Evolutionary conservation across 2,888 invertebrate genomes (phyloP), one percentile per base, ranked within the genome.

Genomic region (Thalpophila matura): DNA sequence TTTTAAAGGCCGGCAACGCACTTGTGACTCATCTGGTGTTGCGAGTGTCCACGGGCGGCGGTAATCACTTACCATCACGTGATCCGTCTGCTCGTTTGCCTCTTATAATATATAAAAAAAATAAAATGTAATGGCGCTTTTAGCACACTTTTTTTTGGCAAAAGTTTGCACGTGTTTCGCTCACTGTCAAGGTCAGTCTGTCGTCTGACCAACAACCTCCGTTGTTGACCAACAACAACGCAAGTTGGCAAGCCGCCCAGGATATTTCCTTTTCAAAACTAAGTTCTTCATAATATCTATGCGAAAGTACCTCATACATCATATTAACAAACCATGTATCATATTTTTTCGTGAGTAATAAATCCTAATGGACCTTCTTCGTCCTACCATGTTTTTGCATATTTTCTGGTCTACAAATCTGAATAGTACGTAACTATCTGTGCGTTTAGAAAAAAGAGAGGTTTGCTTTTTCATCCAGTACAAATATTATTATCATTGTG

Each of bases 191-290:
- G 72, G 57, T 16, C 33, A 43, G 27, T n/a, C n/a, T n/a, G n/a
- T n/a, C n/a, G 20, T 22, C 10, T 9, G n/a, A 24, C 2, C n/a
- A n/a, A n/a, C 10, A 27, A 53, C 29, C 35, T 42, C n/a, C n/a
- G n/a, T n/a, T n/a, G n/a, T n/a, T 9, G n/a, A 24, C 2, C n/a
- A n/a, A n/a, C 10, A 27, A 53, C 29, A 29, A 37, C 12, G 12
- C 10, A 53, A 53, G 12, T 71, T 71, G 69, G 69, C 72, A 57
- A 53, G 7, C 6, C 24, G 47, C 65, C 53, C 26, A 20, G 12
- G 10, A 18, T 3, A 26, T 29, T 29, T 42, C 10, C 22, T 24
- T 35, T 26, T 16, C 14, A 45, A 58, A 57, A 50, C 31, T 18
- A 18, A 33, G 9, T 37, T 40, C 5, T 18, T 40, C 1, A 9